Conservation (phyloP, 2,888 invertebrate genomes). For the Gasteruption jaculator region DNA sequence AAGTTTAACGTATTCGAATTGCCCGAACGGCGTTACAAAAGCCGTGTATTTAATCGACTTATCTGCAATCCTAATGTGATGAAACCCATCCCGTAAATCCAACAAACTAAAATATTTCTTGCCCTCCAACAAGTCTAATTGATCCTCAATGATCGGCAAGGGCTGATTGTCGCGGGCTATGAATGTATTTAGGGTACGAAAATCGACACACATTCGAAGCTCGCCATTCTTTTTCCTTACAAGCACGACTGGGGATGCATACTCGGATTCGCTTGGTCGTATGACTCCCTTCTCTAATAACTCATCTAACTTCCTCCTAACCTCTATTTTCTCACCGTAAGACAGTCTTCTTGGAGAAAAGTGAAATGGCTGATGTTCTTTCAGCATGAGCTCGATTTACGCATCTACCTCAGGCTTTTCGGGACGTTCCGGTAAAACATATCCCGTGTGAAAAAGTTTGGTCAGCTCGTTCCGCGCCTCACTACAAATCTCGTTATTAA, state of each 20-base stretch:
- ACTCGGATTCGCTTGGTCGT: slow-evolving; percentile 14
- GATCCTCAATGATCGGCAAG: slow-evolving; percentile 20
- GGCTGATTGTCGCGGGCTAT: slow-evolving; percentile 16
- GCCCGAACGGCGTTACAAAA: slow-evolving; percentile 21
- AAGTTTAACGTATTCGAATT: slow-evolving; percentile 20
- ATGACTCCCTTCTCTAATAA: slow-evolving; percentile 10
- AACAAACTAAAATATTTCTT: slow-evolving; percentile 18
- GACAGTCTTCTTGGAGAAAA: slow-evolving; percentile 14
- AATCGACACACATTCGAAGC: slow-evolving; percentile 20
- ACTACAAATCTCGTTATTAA: not conserved
- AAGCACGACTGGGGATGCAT: slow-evolving; percentile 14
- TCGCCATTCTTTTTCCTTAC: slow-evolving; percentile 15
- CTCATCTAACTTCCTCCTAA: slow-evolving; percentile 6
- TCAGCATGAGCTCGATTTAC: slow-evolving; percentile 6
- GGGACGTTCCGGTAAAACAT: slow-evolving; percentile 2
- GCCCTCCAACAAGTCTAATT: slow-evolving; percentile 7
- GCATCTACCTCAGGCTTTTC: slow-evolving; percentile 1
- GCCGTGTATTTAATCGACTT: slow-evolving; percentile 22
- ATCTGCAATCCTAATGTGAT: slow-evolving; percentile 18
- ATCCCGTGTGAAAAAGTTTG: slow-evolving; percentile 7
- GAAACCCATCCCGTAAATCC: slow-evolving; percentile 23
- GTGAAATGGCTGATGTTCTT: slow-evolving; percentile 9
- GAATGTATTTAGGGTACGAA: slow-evolving; percentile 15
- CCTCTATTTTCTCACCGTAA: slow-evolving; percentile 4
- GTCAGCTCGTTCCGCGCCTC: not conserved